Evolutionary conservation across 2,797 vertebrate species (phyloP), one percentile per base, ranked within the genome.

Genomic region (Thaleichthys pacificus): DNA sequence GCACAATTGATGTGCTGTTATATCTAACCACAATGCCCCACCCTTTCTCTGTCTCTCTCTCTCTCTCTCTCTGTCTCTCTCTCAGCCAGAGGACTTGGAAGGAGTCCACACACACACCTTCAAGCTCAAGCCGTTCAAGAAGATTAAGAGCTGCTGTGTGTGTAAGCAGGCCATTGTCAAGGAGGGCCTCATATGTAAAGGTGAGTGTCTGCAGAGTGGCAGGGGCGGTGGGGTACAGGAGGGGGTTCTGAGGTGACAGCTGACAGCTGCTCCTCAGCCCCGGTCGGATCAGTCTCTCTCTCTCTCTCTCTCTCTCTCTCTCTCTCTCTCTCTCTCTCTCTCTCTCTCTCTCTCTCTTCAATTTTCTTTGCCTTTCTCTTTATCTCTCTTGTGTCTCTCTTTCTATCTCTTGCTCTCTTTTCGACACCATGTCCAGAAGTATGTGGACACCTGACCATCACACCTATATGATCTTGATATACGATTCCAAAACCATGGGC

Each of bases 111-210:
- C 91, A 0, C 97, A 99, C 91, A 85, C 88, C 68, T 99, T 99
- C 91, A 95, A 96, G 91, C 92, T 96, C 88, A 97, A 96, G 85
- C 95, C 93, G 30, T 98, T 98, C 91, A 98, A 96, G 94, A 98
- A 97, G 88, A 95, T 94, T 91, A 97, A 96, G 83, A 94, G 95
- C 9, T 98, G 97, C 0, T 95, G 93, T 6, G 95, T 97, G 86
- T 99, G 97, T 91, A 94, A 96, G 54, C 96, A 97, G 91, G 95
- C 94, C 77, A 96, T 99, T 91, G 96, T 93, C 5, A 95, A 96
- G 78, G 96, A 98, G 84, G 97, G 96, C 60, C 95, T 96, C 74
- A 92, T 95, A 78, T 99, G 97, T 85, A 94, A 95, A 93, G 96
- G 97, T 97, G 82, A 94, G 96, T 47, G 14, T 30, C 14, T 66